These are phyloP conservation scores for Melinopterus prodromus DNA, from an alignment of 2,888 invertebrate genomes.

Conservation along the genomic window DNA sequence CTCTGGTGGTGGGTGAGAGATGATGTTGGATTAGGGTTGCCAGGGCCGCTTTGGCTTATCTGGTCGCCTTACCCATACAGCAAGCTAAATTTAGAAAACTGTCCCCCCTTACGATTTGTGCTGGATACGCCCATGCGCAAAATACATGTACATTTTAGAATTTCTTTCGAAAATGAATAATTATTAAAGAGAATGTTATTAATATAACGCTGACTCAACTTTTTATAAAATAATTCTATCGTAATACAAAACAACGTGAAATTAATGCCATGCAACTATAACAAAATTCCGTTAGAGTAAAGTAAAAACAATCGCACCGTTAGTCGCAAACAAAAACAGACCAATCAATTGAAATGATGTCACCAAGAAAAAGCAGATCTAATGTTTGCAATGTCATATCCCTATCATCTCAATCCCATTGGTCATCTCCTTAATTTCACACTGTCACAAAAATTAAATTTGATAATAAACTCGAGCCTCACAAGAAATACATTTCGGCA, in stretches of 20 bases:
- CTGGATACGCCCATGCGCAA: too few relatives aligned
- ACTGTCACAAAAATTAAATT: background rate
- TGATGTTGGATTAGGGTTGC: too few relatives aligned
- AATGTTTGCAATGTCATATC: background rate
- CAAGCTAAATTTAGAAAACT: too few relatives aligned
- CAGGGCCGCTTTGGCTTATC: too few relatives aligned
- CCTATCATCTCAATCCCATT: background rate
- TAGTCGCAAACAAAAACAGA: background rate
- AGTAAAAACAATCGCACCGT: background rate
- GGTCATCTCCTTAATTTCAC: background rate
- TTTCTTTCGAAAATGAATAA: too few relatives aligned
- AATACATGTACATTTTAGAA: too few relatives aligned
- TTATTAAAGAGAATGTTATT: too few relatives aligned
- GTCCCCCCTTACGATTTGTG: too few relatives aligned
- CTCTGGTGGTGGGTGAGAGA: too few relatives aligned
- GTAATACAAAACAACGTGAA: background rate
- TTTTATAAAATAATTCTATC: background rate
- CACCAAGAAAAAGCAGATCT: background rate
- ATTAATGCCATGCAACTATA: background rate
- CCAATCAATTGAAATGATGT: slow-evolving; percentile 4
- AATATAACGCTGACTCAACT: background rate
- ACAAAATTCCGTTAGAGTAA: background rate
- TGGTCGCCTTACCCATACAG: too few relatives aligned
- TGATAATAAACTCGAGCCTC: background rate
- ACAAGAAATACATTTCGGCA: background rate